Evolutionary conservation across 2,797 vertebrate genomes (phyloP).

Genomic region (Pempheris klunzingeri): DNA sequence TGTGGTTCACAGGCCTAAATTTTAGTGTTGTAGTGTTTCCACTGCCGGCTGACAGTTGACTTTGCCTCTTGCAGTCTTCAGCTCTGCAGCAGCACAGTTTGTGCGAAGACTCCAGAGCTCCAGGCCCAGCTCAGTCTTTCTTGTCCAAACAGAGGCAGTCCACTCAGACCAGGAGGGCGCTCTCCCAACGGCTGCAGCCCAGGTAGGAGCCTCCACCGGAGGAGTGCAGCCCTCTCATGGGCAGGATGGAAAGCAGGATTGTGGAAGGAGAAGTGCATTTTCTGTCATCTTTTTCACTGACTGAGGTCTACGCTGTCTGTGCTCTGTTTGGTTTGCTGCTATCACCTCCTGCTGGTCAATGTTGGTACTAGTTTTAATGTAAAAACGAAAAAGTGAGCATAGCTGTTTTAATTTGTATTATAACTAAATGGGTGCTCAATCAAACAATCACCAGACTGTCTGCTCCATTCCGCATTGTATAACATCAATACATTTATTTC

Average conservation of each 20-base stretch:
- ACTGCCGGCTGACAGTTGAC: constrained; percentile 23
- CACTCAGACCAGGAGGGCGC: constrained; percentile 76
- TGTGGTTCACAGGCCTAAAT: background rate
- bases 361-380: constrained; percentile 18
- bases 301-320: background rate
- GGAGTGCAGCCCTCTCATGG: too few relatives aligned
- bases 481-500: constrained; percentile 25
- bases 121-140: constrained; percentile 87
- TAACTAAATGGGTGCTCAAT: constrained; percentile 12
- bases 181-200: constrained; percentile 54
- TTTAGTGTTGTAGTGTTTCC: background rate
- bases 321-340: constrained; percentile 55
- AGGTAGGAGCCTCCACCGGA: constrained; percentile 59
- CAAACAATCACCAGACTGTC: background rate
- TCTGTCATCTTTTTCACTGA: background rate
- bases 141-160: constrained; percentile 89
- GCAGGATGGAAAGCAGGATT: constrained; percentile 3
- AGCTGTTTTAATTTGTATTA: background rate
- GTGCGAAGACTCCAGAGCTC: constrained; percentile 60
- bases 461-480: background rate
- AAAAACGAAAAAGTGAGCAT: background rate
- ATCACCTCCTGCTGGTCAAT: constrained; percentile 70
- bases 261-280: background rate
- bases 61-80: constrained; percentile 77
- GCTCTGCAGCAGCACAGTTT: constrained; percentile 81